phyloP scores from a whole-genome alignment of 1,140 invertebrate species.

The Schlechtendalia chinensis region DNA sequence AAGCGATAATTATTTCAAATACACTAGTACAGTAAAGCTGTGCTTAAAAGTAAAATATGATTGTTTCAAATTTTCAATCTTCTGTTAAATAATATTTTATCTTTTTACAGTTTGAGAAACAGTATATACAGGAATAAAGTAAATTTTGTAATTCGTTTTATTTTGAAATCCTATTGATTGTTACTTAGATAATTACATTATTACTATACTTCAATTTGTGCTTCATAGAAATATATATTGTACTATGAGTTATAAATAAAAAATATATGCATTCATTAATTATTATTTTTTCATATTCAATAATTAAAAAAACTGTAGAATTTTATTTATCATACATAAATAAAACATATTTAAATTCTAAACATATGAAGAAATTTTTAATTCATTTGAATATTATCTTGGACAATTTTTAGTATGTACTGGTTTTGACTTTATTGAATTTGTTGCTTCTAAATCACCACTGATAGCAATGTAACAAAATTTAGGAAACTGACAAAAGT shows the following conservation, averaged over 20 bases:
- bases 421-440: conserved; percentile 50
- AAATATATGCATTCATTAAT: neutral
- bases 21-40: too few species aligned
- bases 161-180: too few species aligned
- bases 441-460: conserved; percentile 55
- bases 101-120: too few species aligned
- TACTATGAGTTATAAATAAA: neutral
- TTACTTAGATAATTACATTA: too few species aligned
- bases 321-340: neutral
- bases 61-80: too few species aligned
- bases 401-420: conserved; percentile 35
- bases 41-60: too few species aligned
- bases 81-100: too few species aligned
- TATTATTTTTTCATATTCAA: neutral
- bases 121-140: too few species aligned
- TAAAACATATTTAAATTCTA: too few species aligned
- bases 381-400: conserved; percentile 7
- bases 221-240: neutral
- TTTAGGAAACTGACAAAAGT: conserved; percentile 57
- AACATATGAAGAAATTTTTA: too few species aligned
- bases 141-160: too few species aligned
- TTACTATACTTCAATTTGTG: neutral
- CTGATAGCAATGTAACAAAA: conserved; percentile 60
- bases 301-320: neutral
- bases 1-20: too few species aligned